Base-by-base conservation (phyloP, 1,140 invertebrate genomes). In the Megalonaias nervosa region DNA sequence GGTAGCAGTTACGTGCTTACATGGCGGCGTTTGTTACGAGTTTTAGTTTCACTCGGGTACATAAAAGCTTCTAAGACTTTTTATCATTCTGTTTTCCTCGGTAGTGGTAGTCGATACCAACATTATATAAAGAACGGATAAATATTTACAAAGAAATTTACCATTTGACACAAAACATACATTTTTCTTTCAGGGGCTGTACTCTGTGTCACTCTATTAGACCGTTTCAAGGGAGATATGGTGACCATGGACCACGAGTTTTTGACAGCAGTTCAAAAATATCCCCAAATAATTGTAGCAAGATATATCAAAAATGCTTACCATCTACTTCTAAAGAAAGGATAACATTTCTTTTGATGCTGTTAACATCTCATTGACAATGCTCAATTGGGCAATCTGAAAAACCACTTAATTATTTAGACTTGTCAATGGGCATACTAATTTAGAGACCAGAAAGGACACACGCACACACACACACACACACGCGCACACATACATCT, bases 151-250 rank as follows among this genome's bases (percentile, higher is more conserved):
- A 59, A 23, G n/a, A 60, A 26, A 59, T 59, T 14, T 14, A 48
- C 12, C 9, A n/a, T 58, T 60, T 15, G 9, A 71, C 17, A 16
- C 0, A 23, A 61, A 23, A 11, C 5, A 60, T 73, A 56, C 21
- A 48, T 61, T 66, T 77, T 48, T 48, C 17, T 85, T 85, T 48
- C 80, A 92, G 95, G 96, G 14, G 97, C 96, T 11, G 95, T 99
- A 26, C 93, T 99, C 21, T 99, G 98, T 89, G 97, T 98, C 13
- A 95, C 97, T 0, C 89, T 99, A 1, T 89, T 99, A n/a, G 97
- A 99, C 91, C 93, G 98, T 77, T 93, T 99, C 2, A 95, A 97
- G 85, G 96, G 96, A 13, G 98, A 99, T 92, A 97, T 99, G 93
- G 95, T 98, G 88, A 89, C 81, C 38, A 87, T 80, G 55, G 94